Percentiles rank a stretch among this genome's conserved stretches.
Conservation (phyloP, 2,113 vertebrate species). For the Callionymus lyra region DNA sequence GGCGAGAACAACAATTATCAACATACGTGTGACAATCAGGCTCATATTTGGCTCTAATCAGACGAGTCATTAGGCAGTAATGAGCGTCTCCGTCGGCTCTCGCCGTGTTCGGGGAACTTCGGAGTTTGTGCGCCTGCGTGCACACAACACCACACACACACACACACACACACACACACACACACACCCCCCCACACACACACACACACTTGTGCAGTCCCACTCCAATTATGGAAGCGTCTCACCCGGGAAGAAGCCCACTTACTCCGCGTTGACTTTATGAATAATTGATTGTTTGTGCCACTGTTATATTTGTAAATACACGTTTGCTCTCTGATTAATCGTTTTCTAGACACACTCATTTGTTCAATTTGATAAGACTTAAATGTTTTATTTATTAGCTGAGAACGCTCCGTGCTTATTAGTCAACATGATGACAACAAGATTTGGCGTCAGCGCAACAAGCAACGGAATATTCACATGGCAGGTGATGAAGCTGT, state of each 20-base stretch:
- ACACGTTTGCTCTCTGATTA: conserved; percentile 58
- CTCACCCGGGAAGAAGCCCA: conserved; percentile 64
- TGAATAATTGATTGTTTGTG: conserved; percentile 72
- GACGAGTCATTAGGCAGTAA: conserved; percentile 68
- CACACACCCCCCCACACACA: conserved; percentile 20
- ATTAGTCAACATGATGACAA: conserved; percentile 39
- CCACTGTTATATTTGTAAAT: conserved; percentile 62
- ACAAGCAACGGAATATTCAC: conserved; percentile 20
- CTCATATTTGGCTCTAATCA: conserved; percentile 63
- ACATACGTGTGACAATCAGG: conserved; percentile 57
- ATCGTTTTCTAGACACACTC: conserved; percentile 64
- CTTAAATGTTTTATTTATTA: conserved; percentile 64
- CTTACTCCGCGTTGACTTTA: conserved; percentile 55
- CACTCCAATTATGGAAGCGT: conserved; percentile 67
- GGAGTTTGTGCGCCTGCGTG: conserved; percentile 16
- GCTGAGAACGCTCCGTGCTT: conserved; percentile 38
- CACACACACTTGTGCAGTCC: conserved; percentile 48
- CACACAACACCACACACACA: neutral
- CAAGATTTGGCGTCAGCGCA: conserved; percentile 40
- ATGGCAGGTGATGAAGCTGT: too few species aligned
- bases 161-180: conserved; percentile 1
- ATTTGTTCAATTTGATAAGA: conserved; percentile 66
- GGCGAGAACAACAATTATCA: conserved; percentile 61
- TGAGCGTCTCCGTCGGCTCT: conserved; percentile 53
- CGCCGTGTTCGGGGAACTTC: conserved; percentile 51